Conservation (phyloP, 2,113 vertebrate species). For the Eublepharis macularius region DNA sequence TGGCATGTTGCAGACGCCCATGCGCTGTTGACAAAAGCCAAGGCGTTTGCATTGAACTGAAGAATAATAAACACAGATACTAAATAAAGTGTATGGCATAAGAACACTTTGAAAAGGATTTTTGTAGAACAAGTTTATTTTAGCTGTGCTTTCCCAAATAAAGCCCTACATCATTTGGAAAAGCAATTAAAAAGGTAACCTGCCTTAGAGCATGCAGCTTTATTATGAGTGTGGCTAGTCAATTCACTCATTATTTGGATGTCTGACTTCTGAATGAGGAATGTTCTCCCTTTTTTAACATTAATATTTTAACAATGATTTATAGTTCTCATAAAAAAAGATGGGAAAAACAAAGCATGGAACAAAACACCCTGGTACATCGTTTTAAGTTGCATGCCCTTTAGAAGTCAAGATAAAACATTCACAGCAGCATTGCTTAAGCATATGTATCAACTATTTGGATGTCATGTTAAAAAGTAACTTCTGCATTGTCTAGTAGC, state of each 20-base stretch:
- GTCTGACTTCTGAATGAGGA: not conserved
- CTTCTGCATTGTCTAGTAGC: too few species aligned
- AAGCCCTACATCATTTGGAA: not conserved
- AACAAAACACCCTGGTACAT: not conserved
- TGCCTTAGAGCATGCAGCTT: not conserved
- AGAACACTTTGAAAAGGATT: not conserved
- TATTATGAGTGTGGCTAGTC: not conserved
- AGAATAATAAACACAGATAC: not conserved
- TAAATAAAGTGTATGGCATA: not conserved
- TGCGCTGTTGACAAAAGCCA: slow-evolving; percentile 7
- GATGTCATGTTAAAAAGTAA: too few species aligned
- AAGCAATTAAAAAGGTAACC: not conserved
- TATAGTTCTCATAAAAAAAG: not conserved
- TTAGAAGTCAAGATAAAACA: not conserved
- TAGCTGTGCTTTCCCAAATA: not conserved
- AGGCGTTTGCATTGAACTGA: not conserved
- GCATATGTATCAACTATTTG: not conserved
- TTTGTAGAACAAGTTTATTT: not conserved
- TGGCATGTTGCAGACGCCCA: not conserved
- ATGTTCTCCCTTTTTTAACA: not conserved
- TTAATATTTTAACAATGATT: not conserved
- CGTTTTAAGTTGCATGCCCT: not conserved
- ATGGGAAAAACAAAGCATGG: not conserved
- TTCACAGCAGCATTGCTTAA: not conserved
- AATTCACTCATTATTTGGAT: not conserved